phyloP scores from a whole-genome alignment of 2,888 invertebrate genomes.

The Chloroclysta siterata region DNA sequence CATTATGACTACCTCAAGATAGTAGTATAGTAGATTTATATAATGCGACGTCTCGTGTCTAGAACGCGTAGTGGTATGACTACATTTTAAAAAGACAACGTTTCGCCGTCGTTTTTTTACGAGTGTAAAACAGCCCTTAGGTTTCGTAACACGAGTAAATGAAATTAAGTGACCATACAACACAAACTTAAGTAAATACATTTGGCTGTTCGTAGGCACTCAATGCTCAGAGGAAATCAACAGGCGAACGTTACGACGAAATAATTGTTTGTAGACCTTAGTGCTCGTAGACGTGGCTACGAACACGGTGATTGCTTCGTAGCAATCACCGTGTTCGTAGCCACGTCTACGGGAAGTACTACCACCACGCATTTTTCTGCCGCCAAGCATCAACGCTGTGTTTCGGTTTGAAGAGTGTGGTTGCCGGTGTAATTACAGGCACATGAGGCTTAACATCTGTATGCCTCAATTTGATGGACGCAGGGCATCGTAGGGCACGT shows the following conservation, averaged over 20 bases:
- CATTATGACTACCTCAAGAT: too few species aligned
- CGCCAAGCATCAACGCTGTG: too few species aligned
- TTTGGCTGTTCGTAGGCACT: slow-evolving; percentile 17
- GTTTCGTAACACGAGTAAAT: neutral
- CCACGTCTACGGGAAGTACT: slow-evolving; percentile 2
- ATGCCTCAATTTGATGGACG: too few species aligned
- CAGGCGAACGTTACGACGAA: slow-evolving; percentile 15
- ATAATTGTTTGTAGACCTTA: slow-evolving; percentile 24
- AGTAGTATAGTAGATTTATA: too few species aligned
- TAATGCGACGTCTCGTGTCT: too few species aligned
- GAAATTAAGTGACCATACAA: slow-evolving; percentile 1
- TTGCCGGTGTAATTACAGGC: neutral
- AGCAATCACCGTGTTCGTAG: too few species aligned
- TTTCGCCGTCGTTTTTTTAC: neutral
- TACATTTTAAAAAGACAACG: too few species aligned
- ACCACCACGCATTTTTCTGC: too few species aligned
- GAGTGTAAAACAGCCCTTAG: neutral
- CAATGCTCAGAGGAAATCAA: slow-evolving; percentile 31
- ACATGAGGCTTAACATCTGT: too few species aligned
- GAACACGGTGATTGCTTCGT: neutral
- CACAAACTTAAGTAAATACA: slow-evolving; percentile 11
- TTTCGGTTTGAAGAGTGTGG: too few species aligned
- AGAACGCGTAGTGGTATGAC: too few species aligned
- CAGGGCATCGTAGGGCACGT: too few species aligned
- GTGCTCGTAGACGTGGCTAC: slow-evolving; percentile 21